phyloP scores from a whole-genome alignment of 23 tunicate species.

The Halocynthia roretzi region DNA sequence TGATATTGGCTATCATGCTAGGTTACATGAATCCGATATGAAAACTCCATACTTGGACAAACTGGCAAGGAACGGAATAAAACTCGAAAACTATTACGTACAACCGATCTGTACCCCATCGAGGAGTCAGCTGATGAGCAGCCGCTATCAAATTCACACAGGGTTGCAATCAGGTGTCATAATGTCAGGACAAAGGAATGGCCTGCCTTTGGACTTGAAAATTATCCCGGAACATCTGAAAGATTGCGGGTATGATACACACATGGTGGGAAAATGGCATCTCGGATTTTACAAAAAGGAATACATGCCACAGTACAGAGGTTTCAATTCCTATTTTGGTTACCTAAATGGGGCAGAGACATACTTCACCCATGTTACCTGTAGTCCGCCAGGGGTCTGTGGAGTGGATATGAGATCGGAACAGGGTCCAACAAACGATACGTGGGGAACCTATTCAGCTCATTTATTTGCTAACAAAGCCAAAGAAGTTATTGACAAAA shows the following conservation, averaged over 20 bases:
- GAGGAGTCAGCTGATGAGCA: slow-evolving; percentile 67
- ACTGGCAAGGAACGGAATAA: slow-evolving; percentile 55
- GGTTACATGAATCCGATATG: slow-evolving; percentile 38
- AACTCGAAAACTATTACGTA: slow-evolving; percentile 78
- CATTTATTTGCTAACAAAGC: slow-evolving; percentile 39
- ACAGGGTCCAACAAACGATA: slow-evolving; percentile 57
- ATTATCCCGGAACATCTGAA: slow-evolving; percentile 62
- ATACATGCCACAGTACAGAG: slow-evolving; percentile 62
- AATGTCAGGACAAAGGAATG: slow-evolving; percentile 51
- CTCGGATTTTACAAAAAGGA: slow-evolving; percentile 62
- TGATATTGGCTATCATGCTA: slow-evolving; percentile 80
- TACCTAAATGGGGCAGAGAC: slow-evolving; percentile 76
- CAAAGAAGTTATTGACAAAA: slow-evolving; percentile 41
- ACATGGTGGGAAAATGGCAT: slow-evolving; percentile 90
- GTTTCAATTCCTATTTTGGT: slow-evolving; percentile 72
- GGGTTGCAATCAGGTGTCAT: slow-evolving; percentile 77
- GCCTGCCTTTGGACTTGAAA: slow-evolving; percentile 55
- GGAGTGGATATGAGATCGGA: slow-evolving; percentile 61
- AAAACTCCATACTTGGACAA: slow-evolving; percentile 78
- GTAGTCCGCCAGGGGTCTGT: slow-evolving; percentile 8
- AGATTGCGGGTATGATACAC: slow-evolving; percentile 74
- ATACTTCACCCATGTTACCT: slow-evolving; percentile 47
- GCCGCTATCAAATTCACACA: slow-evolving; percentile 91
- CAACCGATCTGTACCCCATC: slow-evolving; percentile 95
- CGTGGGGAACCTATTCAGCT: slow-evolving; percentile 78